Base-by-base conservation (phyloP, 2,113 vertebrate genomes). In the Balaenoptera acutorostrata region DNA sequence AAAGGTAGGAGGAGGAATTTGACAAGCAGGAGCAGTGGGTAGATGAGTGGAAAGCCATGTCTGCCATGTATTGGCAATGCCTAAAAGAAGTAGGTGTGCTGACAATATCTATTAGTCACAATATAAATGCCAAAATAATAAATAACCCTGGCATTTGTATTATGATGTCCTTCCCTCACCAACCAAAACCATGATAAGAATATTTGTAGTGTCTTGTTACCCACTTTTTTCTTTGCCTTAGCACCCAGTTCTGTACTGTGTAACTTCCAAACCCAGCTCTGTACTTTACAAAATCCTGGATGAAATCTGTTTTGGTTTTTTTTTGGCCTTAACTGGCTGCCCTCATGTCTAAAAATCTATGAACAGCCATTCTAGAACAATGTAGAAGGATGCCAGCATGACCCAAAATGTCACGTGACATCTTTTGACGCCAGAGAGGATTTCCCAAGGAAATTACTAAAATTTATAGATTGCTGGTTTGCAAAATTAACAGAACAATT, bases 401-500 rank as follows among this genome's bases (percentile, higher is more conserved):
- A 91, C 84, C n/a, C 59, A 55, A 64, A 33, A 21, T 66, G 27
- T 86, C 13, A 13, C 36, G 13, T 27, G 17, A 87, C 87, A 17
- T 89, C 31, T 90, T 93, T 74, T 93, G 3, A 27, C 71, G 92
- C 81, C 52, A 94, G 9, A 75, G 63, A 69, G 12, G 12, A 33
- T 69, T 92, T 72, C 20, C 57, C 71, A 72, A 31, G 11, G 41
- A 83, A 96, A 14, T 77, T n/a, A n/a, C 9, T 71, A 55, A 69
- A 92, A 84, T n/a, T 49, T 55, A 46, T 41, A 46, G 52, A 2
- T 41, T 25, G 14, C 31, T n/a, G 46, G 15, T 68, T 98, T 92
- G 25, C 11, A 80, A 96, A 97, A 83, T 96, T 39, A 97, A 95
- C 15, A 88, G 15, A 13, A 82, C 41, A 31, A 33, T 33, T 11